Base-by-base conservation (phyloP, 2,113 vertebrate genomes). In the Osmerus mordax region DNA sequence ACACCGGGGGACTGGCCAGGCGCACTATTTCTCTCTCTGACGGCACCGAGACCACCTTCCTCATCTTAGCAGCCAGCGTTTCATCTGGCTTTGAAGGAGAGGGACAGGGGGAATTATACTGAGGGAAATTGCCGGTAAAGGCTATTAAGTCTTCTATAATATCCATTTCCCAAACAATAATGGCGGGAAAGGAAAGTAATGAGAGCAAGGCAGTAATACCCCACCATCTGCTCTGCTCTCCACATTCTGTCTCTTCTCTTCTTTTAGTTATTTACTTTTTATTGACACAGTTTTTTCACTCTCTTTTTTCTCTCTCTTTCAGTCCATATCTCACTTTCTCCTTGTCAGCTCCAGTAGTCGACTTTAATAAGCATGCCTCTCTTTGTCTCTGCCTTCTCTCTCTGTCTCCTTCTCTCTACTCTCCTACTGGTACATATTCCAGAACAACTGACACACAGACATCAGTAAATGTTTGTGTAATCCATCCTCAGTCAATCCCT, bases 111-210 rank as follows among this genome's bases (percentile, higher is more conserved):
- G 73, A 87, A 81, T 85, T 84, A 86, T 74, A 76, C 71, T 51
- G 78, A 68, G 73, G 73, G 65, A 82, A 85, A 81, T 81, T 84
- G 77, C 77, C 73, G 63, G 87, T 88, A 83, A 86, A 86, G 75
- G 79, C 85, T 76, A 84, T 84, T 86, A 88, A 84, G 76, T 82
- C 73, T 1, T 3, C 79, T 77, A 81, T 89, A 85, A 86, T 83
- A 88, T 88, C 84, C 77, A 87, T 88, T 86, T 88, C 73, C 73
- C 72, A 80, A 87, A 87, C 83, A 85, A 83, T 87, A 86, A 85
- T 81, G 82, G 84, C 78, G 15, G 64, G 77, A 47, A 70, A 82
- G 83, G 79, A 69, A 73, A 81, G 59, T 83, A 84, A 86, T 85
- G 69, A 84, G 83, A 81, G 78, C 75, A 78, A 74, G 84, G 79